Evolutionary conservation across 2,797 vertebrate species (phyloP), one percentile per base, ranked within the genome.

Genomic region (Acridotheres tristis): DNA sequence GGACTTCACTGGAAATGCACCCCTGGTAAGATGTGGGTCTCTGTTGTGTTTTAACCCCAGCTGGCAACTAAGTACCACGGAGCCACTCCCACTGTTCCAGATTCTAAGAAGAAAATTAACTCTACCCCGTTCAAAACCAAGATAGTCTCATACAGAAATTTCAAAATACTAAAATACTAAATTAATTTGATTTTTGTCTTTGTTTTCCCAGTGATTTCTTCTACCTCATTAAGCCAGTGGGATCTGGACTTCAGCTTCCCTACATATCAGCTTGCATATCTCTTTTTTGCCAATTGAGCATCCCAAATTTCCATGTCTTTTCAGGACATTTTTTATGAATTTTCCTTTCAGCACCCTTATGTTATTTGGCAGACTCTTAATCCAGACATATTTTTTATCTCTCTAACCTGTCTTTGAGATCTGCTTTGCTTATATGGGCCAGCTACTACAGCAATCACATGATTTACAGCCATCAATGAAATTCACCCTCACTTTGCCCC

Each of bases 141-240:
- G 13, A 40, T 3, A 66, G 3, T 11, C 43, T 50, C 5, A 36
- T 30, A 20, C 72, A 68, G 5, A 81, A 16, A 47, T n/a, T 67
- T 57, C n/a, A 40, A 40, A 40, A 40, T 40, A 16, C 40, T 40
- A 27, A 68, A 94, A 62, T 71, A 65, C 8, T 58, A 68, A 45
- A 69, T 67, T 13, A 16, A 1, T 29, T 16, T 45, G 5, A 30
- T 54, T 62, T 75, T 75, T 2, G 0, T 63, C 18, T 61, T 2
- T 66, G 16, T 5, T 78, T 88, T 51, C 50, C 36, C 10, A 20
- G 8, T 29, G 25, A 22, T 77, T 91, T 83, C 8, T 3, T 47
- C 4, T 61, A 7, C 12, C 7, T 78, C 0, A 0, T 43, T 29
- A 11, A 62, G 9, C 2, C 36, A 32, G 40, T 51, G 7, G 6